Conservation (phyloP, 2,888 invertebrate species). For the Ornithoptera alexandrae region DNA sequence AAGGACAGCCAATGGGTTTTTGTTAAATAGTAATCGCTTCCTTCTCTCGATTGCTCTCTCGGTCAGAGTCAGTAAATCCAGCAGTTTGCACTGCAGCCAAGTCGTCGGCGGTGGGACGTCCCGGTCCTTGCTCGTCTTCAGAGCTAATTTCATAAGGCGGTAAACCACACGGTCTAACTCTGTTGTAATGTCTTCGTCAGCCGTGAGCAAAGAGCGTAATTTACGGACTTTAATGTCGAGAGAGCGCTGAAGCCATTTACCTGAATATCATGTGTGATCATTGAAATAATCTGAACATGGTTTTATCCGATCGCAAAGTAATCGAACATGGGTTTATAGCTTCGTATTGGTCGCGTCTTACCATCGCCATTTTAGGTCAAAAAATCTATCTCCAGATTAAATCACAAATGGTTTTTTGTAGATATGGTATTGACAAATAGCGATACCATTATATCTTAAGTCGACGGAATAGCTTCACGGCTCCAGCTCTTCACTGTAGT, state of each 20-base stretch:
- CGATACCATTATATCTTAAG: too few relatives aligned
- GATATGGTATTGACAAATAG: too few relatives aligned
- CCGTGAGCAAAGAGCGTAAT: slow-evolving; percentile 53
- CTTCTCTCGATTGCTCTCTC: slow-evolving; percentile 63
- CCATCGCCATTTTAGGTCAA: too few relatives aligned
- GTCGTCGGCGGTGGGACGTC: slow-evolving; percentile 49
- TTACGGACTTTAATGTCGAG: slow-evolving; percentile 61
- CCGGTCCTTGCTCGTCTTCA: slow-evolving; percentile 46
- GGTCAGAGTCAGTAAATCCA: slow-evolving; percentile 63
- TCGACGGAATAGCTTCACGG: too few relatives aligned
- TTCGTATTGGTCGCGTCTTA: too few relatives aligned
- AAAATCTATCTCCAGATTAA: too few relatives aligned
- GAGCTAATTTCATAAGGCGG: slow-evolving; percentile 62
- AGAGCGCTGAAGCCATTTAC: slow-evolving; percentile 56
- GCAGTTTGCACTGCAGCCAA: slow-evolving; percentile 68
- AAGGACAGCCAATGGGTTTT: slow-evolving; percentile 46
- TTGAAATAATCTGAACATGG: background rate
- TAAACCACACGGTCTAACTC: slow-evolving; percentile 64
- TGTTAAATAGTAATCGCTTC: slow-evolving; percentile 48
- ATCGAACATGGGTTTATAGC: background rate
- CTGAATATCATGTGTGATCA: slow-evolving; percentile 38
- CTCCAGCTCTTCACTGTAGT: too few relatives aligned
- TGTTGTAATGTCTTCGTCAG: slow-evolving; percentile 59
- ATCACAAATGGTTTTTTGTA: too few relatives aligned
- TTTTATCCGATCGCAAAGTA: background rate